These are phyloP conservation scores for Cylas formicarius DNA, from an alignment of 1,140 invertebrate species.

Conservation along the genomic window DNA sequence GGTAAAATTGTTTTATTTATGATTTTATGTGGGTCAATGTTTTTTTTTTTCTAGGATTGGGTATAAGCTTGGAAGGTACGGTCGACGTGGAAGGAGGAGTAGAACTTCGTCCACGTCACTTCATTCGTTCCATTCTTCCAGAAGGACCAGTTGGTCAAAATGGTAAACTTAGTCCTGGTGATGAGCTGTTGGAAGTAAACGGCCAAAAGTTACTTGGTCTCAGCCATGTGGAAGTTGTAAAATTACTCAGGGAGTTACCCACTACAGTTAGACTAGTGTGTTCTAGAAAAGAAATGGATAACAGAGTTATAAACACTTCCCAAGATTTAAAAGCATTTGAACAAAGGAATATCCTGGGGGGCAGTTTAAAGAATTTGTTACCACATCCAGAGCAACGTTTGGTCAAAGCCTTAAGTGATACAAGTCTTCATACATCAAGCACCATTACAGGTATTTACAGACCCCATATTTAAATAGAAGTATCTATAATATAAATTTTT, in stretches of 20 bases:
- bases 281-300: conserved; percentile 56
- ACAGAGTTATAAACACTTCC: conserved; percentile 62
- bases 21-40: background rate
- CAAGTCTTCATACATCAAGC: conserved; percentile 69
- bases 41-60: conserved; percentile 45
- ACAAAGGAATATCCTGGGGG: conserved; percentile 67
- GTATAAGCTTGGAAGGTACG: conserved; percentile 88
- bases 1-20: conserved; percentile 42
- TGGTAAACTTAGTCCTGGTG: conserved; percentile 72
- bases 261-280: conserved; percentile 77
- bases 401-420: conserved; percentile 84
- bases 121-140: conserved; percentile 71
- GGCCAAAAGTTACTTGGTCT: conserved; percentile 77
- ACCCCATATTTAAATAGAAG: background rate
- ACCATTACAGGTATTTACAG: conserved; percentile 47
- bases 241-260: conserved; percentile 82
- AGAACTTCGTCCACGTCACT: conserved; percentile 78
- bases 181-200: conserved; percentile 87
- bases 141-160: conserved; percentile 83
- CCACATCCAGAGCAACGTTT: conserved; percentile 45
- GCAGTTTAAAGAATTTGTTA: conserved; percentile 44
- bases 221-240: conserved; percentile 82
- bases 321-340: conserved; percentile 70
- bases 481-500: conserved; percentile 5
- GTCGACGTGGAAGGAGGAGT: conserved; percentile 79